Base-by-base conservation (phyloP, 2,797 vertebrate genomes). In the Sebastiscus albofasciatus region DNA sequence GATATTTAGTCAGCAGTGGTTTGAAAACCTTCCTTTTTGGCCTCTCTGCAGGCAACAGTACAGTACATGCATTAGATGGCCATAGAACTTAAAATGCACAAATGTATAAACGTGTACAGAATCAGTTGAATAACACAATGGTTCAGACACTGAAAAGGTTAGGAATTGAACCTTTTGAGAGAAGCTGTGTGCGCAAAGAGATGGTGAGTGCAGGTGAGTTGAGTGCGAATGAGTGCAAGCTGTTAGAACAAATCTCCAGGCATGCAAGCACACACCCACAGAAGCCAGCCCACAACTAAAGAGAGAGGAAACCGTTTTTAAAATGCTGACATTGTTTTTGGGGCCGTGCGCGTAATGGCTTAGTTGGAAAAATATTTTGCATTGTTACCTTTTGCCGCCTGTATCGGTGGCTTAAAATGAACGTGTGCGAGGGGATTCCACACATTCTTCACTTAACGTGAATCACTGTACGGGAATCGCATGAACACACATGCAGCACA, bases 191-290 rank as follows among this genome's bases (percentile, higher is more conserved):
- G 22, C 10, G 12, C 33, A 5, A 36, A 46, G 29, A 77, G 56
- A 77, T 80, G 77, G 22, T 52, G 22, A 65, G 75, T 68, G 69
- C 74, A 79, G 77, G 77, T 78, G 72, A 82, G 49, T 59, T 74
- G 16, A 78, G 54, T 36, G 62, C 8, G 13, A 77, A 42, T 70
- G 58, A 85, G 20, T 55, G 26, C 24, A 73, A 62, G 77, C 52
- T 81, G 72, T 75, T 71, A 27, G 68, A 86, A 76, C 64, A 85
- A 69, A 72, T 75, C 80, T 75, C 65, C 55, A 85, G 49, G 61
- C 86, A 78, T 75, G 60, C 20, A 46, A 60, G 65, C 79, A 85
- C 82, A 89, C 82, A 89, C 80, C 75, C 77, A 82, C 84, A 85
- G 73, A 84, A 71, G 64, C 56, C 70, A 79, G 24, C 56, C 67